Evolutionary conservation across 2,888 invertebrate species (phyloP), one percentile per base, ranked within the genome.

Genomic region (Aromia moschata): DNA sequence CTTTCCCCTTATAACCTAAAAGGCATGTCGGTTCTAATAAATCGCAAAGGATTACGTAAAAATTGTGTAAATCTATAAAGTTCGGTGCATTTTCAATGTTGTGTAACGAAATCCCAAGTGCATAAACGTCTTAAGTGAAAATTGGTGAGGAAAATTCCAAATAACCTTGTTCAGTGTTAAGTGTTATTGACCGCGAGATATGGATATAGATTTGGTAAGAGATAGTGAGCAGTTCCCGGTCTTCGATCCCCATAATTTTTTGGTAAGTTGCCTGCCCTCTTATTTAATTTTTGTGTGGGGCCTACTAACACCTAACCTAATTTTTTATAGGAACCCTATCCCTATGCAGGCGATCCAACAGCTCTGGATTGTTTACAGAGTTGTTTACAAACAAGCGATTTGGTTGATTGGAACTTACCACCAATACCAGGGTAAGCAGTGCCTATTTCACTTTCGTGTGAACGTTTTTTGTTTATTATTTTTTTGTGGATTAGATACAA

Each of bases 151-250:
- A 37, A 52, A 37, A 58, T 43, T 59, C 20, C 16, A 7, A 17
- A 16, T 56, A 49, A 55, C 54, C 46, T 49, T 51, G 17, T 49
- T 40, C 46, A 49, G 44, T 36, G 30, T 49, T 49, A 51, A 17
- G 47, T 53, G 56, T 57, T 47, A 56, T 52, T 60, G 55, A 58
- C 58, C 60, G 33, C 56, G 25, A 47, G 54, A 83, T 82, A 84
- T 84, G 84, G 84, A 84, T 77, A 78, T 83, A 61, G 82, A 81
- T 70, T 81, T 81, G 61, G 82, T 82, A 68, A 79, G 81, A 62
- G 82, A 83, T 75, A 83, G 79, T 72, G 82, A 83, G 76, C 81
- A 82, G 64, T 84, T 84, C 74, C 76, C 81, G 47, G 70, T 70
- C 10, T 64, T 71, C 37, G 65, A 65, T 9, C 63, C 68, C 20